Conservation (phyloP, 2,797 vertebrate genomes). For the Brachyalestes nurse region DNA sequence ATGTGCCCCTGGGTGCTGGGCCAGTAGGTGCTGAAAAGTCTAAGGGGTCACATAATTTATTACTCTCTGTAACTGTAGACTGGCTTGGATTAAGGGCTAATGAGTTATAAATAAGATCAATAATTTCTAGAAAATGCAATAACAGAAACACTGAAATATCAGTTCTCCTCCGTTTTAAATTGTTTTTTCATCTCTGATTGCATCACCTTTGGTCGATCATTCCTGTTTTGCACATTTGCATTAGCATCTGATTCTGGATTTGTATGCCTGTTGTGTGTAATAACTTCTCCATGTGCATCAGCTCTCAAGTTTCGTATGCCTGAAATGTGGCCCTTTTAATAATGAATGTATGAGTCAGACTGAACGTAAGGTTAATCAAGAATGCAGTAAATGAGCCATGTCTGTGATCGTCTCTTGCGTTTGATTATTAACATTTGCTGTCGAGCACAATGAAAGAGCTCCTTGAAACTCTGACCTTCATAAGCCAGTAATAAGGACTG, state of each 20-base stretch:
- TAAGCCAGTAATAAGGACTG: neutral
- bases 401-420: neutral
- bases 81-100: no score
- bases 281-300: neutral
- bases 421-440: neutral
- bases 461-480: neutral
- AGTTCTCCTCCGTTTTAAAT: no score
- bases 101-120: no score
- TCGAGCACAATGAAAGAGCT: neutral
- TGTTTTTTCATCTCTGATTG: no score
- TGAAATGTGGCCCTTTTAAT: neutral
- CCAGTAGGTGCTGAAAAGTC: no score
- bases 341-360: neutral
- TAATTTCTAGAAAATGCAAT: no score
- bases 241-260: neutral
- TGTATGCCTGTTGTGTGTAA: neutral
- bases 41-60: no score
- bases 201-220: neutral
- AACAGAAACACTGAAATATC: no score
- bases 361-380: neutral
- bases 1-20: no score
- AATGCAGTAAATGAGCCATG: neutral
- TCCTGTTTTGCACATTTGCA: neutral
- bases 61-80: no score
- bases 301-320: neutral